Evolutionary conservation across 23 tunicate genomes (phyloP).

Genomic region (Styela clava): DNA sequence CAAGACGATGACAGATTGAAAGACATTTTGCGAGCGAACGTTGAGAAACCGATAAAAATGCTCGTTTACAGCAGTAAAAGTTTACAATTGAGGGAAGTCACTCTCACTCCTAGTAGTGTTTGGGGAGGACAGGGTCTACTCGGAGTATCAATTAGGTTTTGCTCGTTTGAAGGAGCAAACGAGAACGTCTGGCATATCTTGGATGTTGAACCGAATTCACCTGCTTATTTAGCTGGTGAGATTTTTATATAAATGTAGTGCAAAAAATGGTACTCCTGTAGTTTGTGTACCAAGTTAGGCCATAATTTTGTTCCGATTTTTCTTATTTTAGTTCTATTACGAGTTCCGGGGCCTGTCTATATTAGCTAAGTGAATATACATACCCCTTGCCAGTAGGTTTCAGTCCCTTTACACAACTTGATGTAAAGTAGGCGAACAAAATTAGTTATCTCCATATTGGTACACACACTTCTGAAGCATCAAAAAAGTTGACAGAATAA

Average conservation of each 20-base stretch:
- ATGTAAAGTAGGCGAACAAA: too few species aligned
- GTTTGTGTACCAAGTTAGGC: not conserved
- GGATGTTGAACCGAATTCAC: conserved; percentile 97
- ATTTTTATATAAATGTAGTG: too few species aligned
- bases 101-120: conserved; percentile 88
- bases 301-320: not conserved
- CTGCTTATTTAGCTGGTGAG: conserved; percentile 91
- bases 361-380: too few species aligned
- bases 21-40: conserved; percentile 92
- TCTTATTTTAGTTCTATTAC: too few species aligned
- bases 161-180: conserved; percentile 98
- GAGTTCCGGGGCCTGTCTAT: too few species aligned
- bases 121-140: conserved; percentile 99
- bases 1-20: conserved; percentile 95
- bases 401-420: too few species aligned
- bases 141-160: conserved; percentile 96
- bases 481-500: too few species aligned
- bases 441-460: too few species aligned
- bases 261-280: not conserved
- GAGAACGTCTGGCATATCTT: conserved; percentile 99
- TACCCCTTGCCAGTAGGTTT: too few species aligned
- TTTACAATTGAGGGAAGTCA: conserved; percentile 75
- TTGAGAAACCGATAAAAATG: conserved; percentile 94
- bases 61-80: conserved; percentile 92
- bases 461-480: too few species aligned